Base-by-base conservation (phyloP, 2,113 vertebrate species). In the Phasianus colchicus region DNA sequence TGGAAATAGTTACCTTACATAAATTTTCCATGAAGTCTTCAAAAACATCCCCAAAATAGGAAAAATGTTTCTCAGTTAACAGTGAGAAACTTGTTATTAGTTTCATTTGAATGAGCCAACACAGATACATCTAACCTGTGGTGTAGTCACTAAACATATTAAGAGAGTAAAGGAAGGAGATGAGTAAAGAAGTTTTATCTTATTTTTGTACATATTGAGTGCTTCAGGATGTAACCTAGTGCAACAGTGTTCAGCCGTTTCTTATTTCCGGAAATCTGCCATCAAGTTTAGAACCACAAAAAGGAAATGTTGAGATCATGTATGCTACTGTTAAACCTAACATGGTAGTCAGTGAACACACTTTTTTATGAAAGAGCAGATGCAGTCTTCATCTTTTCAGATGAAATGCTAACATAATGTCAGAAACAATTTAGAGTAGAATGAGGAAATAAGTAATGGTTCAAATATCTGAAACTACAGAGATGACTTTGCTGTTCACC, bases 301-400 rank as follows among this genome's bases (percentile, higher is more conserved):
- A 91, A 97, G 97, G 97, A 98, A 97, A 86, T 83, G 88, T 5
- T 7, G 42, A 60, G 60, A 64, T 91, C 50, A 0, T 71, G 50
- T 36, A 5, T 66, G 60, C 61, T 73, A n/a, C 71, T 43, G 60
- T 45, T 93, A 86, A 93, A 69, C 71, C 21, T 75, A 83, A 88
- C 9, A 11, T 5, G 11, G 30, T 20, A 70, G 70, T 71, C 87
- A 74, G 76, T 94, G 60, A 84, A 11, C 17, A 11, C 2, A 13
- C 17, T 55, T 60, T 43, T 40, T 15, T 48, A 61, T 11, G 25
- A 25, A 86, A 83, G 45, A 55, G 70, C 22, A 45, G 45, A 47
- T 24, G 6, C 36, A 38, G 55, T 69, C 25, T 82, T 93, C 58
- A 4, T 64, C 29, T 71, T 74, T 67, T 74, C 36, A 38, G 47